These are phyloP conservation scores for Pelobates fuscus DNA, from an alignment of 2,113 vertebrate species.

Conservation along the genomic window DNA sequence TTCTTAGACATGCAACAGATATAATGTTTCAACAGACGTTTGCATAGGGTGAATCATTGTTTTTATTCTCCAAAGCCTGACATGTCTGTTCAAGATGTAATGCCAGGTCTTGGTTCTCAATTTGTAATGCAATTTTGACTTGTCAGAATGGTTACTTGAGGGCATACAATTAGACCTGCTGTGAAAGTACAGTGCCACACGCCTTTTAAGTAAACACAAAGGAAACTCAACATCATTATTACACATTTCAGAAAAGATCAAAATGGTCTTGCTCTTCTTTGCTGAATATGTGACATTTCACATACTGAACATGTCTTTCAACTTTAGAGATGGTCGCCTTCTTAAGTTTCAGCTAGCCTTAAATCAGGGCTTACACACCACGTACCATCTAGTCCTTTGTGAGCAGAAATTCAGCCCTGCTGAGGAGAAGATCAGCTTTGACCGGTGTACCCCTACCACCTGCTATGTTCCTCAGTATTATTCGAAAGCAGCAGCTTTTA, in stretches of 20 bases:
- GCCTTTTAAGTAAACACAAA: not conserved
- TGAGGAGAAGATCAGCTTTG: no score
- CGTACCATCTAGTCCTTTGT: no score
- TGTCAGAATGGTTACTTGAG: not conserved
- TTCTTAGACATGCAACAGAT: not conserved
- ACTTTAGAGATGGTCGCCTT: no score
- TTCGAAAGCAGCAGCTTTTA: no score
- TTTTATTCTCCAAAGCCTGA: not conserved
- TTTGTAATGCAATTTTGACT: not conserved
- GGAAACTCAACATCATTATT: not conserved
- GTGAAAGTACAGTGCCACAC: not conserved
- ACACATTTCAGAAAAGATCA: not conserved
- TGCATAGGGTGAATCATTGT: slow-evolving; percentile 1
- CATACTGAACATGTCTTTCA: no score
- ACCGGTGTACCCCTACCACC: no score
- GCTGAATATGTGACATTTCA: no score
- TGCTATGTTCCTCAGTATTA: no score
- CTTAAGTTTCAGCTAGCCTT: no score
- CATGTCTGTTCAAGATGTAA: not conserved
- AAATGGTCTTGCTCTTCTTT: not conserved
- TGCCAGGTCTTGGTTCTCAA: not conserved
- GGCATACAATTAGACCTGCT: not conserved
- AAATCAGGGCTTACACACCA: no score
- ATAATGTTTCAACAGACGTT: not conserved
- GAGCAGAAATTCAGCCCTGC: no score